Evolutionary conservation across 2,888 invertebrate genomes (phyloP).

Genomic region (Synergus laeviventris): DNA sequence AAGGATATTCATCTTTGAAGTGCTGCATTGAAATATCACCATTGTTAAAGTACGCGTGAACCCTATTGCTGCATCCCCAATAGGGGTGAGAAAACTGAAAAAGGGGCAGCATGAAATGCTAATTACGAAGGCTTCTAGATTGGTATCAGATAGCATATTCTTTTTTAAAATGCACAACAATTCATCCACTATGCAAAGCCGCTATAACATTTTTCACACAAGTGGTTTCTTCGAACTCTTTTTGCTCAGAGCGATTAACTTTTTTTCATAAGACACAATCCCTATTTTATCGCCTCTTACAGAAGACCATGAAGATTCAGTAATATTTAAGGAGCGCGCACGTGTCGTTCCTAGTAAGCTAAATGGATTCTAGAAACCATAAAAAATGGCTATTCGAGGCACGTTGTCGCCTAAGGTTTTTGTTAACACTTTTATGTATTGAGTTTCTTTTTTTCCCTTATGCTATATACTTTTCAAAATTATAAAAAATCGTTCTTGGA

Average conservation of each 20-base stretch:
- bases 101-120: constrained; percentile 34
- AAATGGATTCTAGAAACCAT: constrained; percentile 34
- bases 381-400: constrained; percentile 16
- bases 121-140: constrained; percentile 31
- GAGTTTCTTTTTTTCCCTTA: neutral
- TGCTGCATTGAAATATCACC: constrained; percentile 33
- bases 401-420: constrained; percentile 25
- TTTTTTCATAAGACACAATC: constrained; percentile 21
- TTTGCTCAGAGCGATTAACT: constrained; percentile 15
- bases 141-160: constrained; percentile 19
- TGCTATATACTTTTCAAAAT: too few species aligned
- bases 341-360: constrained; percentile 24
- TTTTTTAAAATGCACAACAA: constrained; percentile 36
- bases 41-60: constrained; percentile 10
- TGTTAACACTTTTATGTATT: constrained; percentile 6
- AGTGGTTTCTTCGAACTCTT: constrained; percentile 37
- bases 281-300: constrained; percentile 30
- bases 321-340: constrained; percentile 34
- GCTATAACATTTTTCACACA: constrained; percentile 16
- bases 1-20: constrained; percentile 8
- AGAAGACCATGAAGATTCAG: constrained; percentile 28
- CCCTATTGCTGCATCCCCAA: neutral
- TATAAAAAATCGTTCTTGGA: neutral
- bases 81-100: constrained; percentile 20
- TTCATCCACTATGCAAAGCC: constrained; percentile 12